phyloP scores from a whole-genome alignment of 92 coral and sea anemone genomes.

The Heteractis magnifica region DNA sequence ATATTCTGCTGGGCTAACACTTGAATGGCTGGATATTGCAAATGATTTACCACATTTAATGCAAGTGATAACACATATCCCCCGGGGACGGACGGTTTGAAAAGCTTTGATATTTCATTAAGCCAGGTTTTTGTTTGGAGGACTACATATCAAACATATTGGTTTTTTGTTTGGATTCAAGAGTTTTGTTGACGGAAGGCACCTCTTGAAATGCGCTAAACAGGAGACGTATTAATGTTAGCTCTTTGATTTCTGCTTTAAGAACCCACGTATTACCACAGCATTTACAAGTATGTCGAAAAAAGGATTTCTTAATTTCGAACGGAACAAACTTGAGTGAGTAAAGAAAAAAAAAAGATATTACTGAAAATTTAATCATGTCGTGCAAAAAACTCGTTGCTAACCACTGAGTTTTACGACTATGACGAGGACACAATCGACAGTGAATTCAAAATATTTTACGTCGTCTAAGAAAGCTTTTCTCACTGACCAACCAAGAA shows the following conservation, averaged over 20 bases:
- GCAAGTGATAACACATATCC: slow-evolving; percentile 18
- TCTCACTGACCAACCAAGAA: slow-evolving; percentile 24
- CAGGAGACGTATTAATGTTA: background rate
- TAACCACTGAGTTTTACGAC: background rate
- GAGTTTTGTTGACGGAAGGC: slow-evolving; percentile 27
- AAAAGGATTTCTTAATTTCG: background rate
- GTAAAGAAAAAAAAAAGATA: background rate
- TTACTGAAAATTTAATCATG: background rate
- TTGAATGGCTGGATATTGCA: background rate
- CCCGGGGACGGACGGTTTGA: slow-evolving; percentile 27
- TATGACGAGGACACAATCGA: slow-evolving; percentile 14
- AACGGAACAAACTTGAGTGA: slow-evolving; percentile 1
- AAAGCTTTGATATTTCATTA: slow-evolving; percentile 1
- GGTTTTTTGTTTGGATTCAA: slow-evolving; percentile 20
- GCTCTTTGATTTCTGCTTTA: background rate
- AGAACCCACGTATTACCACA: background rate
- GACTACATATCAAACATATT: slow-evolving; percentile 14
- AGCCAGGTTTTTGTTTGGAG: slow-evolving; percentile 11
- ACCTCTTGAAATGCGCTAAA: background rate
- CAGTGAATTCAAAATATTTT: background rate
- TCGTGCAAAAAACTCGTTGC: background rate
- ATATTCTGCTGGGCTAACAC: background rate
- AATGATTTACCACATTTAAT: slow-evolving; percentile 3
- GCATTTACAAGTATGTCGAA: background rate
- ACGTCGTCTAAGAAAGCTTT: slow-evolving; percentile 14